Percentiles rank a stretch among this genome's conserved stretches.
Evolutionary conservation across 2,113 vertebrate genomes (phyloP).

Genomic region (Pelvicachromis taeniatus): DNA sequence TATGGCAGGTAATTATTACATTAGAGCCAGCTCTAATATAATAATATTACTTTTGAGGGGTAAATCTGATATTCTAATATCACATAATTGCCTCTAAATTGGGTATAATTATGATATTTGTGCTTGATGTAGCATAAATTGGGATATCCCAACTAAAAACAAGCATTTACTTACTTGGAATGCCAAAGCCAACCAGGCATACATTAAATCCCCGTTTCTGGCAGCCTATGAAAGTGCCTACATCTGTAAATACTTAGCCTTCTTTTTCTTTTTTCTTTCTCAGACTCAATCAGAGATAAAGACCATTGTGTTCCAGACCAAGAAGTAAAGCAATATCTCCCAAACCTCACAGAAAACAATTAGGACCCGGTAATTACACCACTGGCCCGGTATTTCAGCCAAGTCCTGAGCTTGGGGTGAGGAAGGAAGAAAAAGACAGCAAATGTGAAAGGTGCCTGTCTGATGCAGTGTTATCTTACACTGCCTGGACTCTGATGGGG

Average conservation of each 20-base stretch:
- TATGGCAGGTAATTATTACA: background rate
- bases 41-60: constrained; percentile 15
- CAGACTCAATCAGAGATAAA: constrained; percentile 64
- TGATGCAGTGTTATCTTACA: constrained; percentile 50
- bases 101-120: constrained; percentile 37
- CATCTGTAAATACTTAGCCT: constrained; percentile 67
- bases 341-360: constrained; percentile 65
- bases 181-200: constrained; percentile 54
- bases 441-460: constrained; percentile 37
- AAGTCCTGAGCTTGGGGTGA: constrained; percentile 20
- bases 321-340: constrained; percentile 64
- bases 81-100: constrained; percentile 32
- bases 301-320: constrained; percentile 53
- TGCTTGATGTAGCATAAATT: constrained; percentile 34
- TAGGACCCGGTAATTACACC: constrained; percentile 61
- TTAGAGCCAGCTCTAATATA: constrained; percentile 14
- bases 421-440: constrained; percentile 13
- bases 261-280: constrained; percentile 14
- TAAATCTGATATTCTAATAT: constrained; percentile 37
- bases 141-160: constrained; percentile 49
- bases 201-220: constrained; percentile 59
- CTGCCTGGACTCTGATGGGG: constrained; percentile 4
- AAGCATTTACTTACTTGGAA: constrained; percentile 38
- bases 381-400: constrained; percentile 47
- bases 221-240: constrained; percentile 50